A percentile compares a stretch with the other conserved stretches of the same genome.
phyloP scores from a whole-genome alignment of 1,140 invertebrate species.

The Neodiprion virginianus region DNA sequence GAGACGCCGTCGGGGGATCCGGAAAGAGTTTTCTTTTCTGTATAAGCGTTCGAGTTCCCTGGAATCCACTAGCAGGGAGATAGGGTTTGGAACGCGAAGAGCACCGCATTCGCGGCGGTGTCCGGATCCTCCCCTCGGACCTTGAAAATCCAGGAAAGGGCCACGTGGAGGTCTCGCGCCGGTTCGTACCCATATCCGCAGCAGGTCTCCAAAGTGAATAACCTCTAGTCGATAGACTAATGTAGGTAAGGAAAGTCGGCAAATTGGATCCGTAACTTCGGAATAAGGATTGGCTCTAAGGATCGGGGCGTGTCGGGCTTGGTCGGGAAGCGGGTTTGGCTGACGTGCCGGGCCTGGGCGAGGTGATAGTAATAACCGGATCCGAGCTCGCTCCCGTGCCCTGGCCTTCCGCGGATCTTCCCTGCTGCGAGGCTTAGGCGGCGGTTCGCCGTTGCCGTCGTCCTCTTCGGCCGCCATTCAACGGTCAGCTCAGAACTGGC shows the following conservation, averaged over 20 bases:
- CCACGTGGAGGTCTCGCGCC: too few relatives aligned
- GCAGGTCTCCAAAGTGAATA: conserved; percentile 89
- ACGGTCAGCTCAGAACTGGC: too few relatives aligned
- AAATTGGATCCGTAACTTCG: conserved; percentile 70
- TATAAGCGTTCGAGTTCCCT: too few relatives aligned
- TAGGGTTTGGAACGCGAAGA: conserved; percentile 75
- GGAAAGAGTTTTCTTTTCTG: too few relatives aligned
- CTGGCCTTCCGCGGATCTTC: conserved; percentile 54
- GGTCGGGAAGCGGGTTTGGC: too few relatives aligned
- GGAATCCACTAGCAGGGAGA: conserved; percentile 68
- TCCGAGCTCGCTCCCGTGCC: conserved; percentile 45
- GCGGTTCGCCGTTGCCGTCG: too few relatives aligned
- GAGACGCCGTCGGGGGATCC: conserved; percentile 64
- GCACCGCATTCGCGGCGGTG: conserved; percentile 75
- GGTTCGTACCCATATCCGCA: conserved; percentile 70
- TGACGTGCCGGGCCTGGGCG: conserved; percentile 42
- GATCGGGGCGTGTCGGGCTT: conserved; percentile 59
- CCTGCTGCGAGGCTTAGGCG: conserved; percentile 38
- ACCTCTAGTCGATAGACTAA: conserved; percentile 89
- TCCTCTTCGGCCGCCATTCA: too few relatives aligned
- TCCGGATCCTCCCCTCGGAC: conserved; percentile 72
- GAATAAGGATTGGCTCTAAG: conserved; percentile 74
- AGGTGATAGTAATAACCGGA: conserved; percentile 32
- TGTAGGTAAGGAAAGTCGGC: conserved; percentile 88
- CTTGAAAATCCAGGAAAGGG: conserved; percentile 41